A percentile compares a stretch with the other conserved stretches of the same genome.
Evolutionary conservation across 2,888 invertebrate genomes (phyloP).

Genomic region (Empis livida): DNA sequence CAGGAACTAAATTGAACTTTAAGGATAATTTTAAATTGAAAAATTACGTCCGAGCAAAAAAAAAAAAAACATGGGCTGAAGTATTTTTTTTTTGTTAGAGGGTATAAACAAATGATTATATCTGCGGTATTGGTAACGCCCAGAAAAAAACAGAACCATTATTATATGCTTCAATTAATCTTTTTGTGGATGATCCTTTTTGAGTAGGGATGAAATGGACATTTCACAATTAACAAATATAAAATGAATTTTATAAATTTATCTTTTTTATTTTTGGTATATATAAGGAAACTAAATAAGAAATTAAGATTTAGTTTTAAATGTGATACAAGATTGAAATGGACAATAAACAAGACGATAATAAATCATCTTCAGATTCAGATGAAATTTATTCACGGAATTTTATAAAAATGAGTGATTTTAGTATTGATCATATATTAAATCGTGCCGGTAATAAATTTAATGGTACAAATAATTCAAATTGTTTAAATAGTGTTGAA

Average conservation of each 20-base stretch:
- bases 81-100: background rate
- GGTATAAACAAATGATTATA: background rate
- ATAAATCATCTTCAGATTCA: background rate
- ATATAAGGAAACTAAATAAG: background rate
- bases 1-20: too few relatives aligned
- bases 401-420: constrained; percentile 33
- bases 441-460: constrained; percentile 40
- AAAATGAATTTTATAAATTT: background rate
- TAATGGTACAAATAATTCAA: constrained; percentile 26
- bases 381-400: background rate
- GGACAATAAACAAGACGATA: constrained; percentile 2
- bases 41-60: too few relatives aligned
- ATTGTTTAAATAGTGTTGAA: background rate
- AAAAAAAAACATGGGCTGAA: too few relatives aligned
- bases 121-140: background rate
- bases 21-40: too few relatives aligned
- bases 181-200: constrained; percentile 9
- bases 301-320: background rate
- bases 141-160: background rate
- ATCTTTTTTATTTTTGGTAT: background rate
- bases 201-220: constrained; percentile 7
- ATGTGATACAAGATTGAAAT: too few relatives aligned
- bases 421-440: constrained; percentile 48
- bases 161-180: background rate
- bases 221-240: background rate